phyloP scores from a whole-genome alignment of 1,140 invertebrate species.

The Heliconius hermathena region DNA sequence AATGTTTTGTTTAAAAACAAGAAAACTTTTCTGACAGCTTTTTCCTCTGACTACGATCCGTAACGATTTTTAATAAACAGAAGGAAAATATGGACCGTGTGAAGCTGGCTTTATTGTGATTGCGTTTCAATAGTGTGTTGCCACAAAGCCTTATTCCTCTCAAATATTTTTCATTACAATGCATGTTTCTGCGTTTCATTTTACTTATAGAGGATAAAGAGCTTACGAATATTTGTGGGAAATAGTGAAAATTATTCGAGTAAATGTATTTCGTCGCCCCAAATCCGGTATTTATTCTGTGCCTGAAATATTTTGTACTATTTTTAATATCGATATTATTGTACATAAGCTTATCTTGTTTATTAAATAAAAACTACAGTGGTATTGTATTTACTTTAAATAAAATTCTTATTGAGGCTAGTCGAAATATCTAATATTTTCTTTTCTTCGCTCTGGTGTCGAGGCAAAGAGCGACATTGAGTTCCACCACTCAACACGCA shows the following conservation, averaged over 20 bases:
- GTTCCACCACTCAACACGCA: too few relatives aligned
- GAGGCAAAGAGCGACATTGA: too few relatives aligned
- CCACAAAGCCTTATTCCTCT: constrained; percentile 12
- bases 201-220: constrained; percentile 10
- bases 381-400: too few relatives aligned
- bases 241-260: constrained; percentile 6
- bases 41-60: constrained; percentile 10
- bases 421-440: too few relatives aligned
- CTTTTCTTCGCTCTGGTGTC: too few relatives aligned
- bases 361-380: too few relatives aligned
- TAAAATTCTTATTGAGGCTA: too few relatives aligned
- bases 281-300: neutral
- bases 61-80: constrained; percentile 29
- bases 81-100: constrained; percentile 18
- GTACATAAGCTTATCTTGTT: neutral
- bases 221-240: neutral
- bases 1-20: constrained; percentile 57
- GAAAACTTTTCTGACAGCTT: constrained; percentile 48
- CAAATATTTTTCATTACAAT: constrained; percentile 25
- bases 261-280: constrained; percentile 8
- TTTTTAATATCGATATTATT: neutral
- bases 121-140: constrained; percentile 27
- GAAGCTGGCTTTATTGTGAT: constrained; percentile 26
- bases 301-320: neutral
- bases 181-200: constrained; percentile 11